Evolutionary conservation across 1,140 invertebrate genomes (phyloP), one percentile per base, ranked within the genome.

Genomic region (Bathynomus jamesi): DNA sequence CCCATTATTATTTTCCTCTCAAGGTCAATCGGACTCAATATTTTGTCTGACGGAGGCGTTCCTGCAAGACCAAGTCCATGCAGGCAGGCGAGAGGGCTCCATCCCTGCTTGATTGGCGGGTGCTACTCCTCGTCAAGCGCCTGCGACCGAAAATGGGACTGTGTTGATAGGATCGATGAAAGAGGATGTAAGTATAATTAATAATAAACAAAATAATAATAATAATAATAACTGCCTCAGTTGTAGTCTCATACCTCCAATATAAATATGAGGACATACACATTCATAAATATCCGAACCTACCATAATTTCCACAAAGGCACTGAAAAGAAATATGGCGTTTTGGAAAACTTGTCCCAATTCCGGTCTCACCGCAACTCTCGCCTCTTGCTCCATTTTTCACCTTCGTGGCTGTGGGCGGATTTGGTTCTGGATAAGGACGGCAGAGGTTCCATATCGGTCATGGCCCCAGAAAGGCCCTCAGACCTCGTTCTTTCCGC

Each of bases 401-500:
- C 65, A 0, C 21, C 65, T 7, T 71, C 75, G 2, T 76, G 75
- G 75, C 28, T 76, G n/a, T 76, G 75, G 75, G 17, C 28, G 10
- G 71, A 76, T 25, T 68, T 76, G 7, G 29, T 65, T n/a, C 60
- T 76, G 13, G 72, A 68, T 8, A 61, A 69, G 4, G 46, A 67
- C 1, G 75, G 75, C 0, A 65, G n/a, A 11, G 63, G 71, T 17
- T 61, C 69, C n/a, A 5, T 73, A 28, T 70, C 69, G 0, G 71
- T 73, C 7, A 64, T 70, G 0, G 31, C 71, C 17, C 95, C 95
- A 0, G 85, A 89, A 31, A 81, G 83, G 65, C 93, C 94, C 0
- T 91, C 92, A 0, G 89, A 92, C 74, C 97, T 95, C 94, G 93
- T 96, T 84, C 87, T 98, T 4, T 93, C 91, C 25, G 93, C 91